Conservation (phyloP, 2,113 vertebrate species). For the Hymenochirus boettgeri region DNA sequence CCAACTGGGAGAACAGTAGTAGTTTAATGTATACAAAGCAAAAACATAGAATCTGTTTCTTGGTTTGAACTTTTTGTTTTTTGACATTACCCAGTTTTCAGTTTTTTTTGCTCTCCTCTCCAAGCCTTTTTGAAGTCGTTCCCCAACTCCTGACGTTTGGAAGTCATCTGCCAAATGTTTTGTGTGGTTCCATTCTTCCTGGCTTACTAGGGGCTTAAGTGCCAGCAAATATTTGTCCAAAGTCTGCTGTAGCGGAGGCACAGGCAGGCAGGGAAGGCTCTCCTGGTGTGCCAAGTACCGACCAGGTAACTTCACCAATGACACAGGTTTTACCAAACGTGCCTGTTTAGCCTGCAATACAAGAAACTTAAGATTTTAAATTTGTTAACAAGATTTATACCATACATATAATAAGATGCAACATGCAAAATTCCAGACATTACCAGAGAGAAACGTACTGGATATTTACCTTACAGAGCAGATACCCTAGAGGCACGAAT, state of each 20-base stretch:
- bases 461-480: too few species aligned
- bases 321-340: constrained; percentile 73
- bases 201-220: constrained; percentile 80
- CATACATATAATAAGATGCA: too few species aligned
- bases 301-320: constrained; percentile 62
- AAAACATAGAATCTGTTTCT: background rate
- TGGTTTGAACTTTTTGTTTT: background rate
- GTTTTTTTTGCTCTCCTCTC: constrained; percentile 72
- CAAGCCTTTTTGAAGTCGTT: constrained; percentile 82
- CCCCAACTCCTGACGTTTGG: constrained; percentile 72
- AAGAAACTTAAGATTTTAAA: too few species aligned
- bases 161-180: constrained; percentile 74
- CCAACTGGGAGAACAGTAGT: too few species aligned
- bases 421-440: too few species aligned
- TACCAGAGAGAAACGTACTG: too few species aligned
- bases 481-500: too few species aligned
- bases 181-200: constrained; percentile 76
- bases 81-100: constrained; percentile 85
- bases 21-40: too few species aligned
- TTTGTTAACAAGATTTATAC: too few species aligned
- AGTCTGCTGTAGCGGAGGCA: constrained; percentile 83
- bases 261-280: constrained; percentile 74
- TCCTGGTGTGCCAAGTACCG: constrained; percentile 82
- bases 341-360: constrained; percentile 67
- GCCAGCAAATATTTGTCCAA: constrained; percentile 79